Conservation (phyloP, 2,888 invertebrate genomes). For the Brachyptera risi region DNA sequence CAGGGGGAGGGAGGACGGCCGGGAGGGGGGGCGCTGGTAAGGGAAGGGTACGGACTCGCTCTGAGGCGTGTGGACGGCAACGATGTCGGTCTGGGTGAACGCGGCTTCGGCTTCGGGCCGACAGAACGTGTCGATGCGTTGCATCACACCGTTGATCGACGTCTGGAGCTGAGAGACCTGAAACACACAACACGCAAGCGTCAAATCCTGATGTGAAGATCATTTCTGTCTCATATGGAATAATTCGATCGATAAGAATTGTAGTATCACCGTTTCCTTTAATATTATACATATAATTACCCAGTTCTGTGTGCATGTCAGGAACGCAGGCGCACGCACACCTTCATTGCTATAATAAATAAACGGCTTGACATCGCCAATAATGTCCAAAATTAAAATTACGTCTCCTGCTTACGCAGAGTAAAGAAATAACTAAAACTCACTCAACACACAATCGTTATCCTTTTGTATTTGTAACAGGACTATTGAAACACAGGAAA, state of each 20-base stretch:
- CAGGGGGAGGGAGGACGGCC: slow-evolving; percentile 30
- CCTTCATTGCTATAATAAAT: too few relatives aligned
- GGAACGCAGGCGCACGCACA: too few relatives aligned
- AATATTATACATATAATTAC: too few relatives aligned
- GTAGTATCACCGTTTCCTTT: neutral
- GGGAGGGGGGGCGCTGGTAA: slow-evolving; percentile 22
- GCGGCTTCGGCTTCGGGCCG: slow-evolving; percentile 25
- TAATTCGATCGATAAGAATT: neutral
- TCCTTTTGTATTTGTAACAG: too few relatives aligned
- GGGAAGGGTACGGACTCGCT: slow-evolving; percentile 28
- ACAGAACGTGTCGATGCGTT: slow-evolving; percentile 57
- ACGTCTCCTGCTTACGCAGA: too few relatives aligned
- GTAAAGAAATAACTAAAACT: too few relatives aligned
- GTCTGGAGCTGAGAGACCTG: slow-evolving; percentile 75
- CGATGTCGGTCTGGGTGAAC: slow-evolving; percentile 73
- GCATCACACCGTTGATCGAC: slow-evolving; percentile 73
- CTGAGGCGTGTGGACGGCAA: slow-evolving; percentile 73
- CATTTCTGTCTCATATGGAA: neutral
- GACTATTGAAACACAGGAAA: too few relatives aligned
- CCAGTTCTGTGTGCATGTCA: too few relatives aligned
- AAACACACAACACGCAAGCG: neutral
- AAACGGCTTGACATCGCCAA: too few relatives aligned
- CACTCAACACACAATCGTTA: too few relatives aligned
- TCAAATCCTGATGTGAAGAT: neutral
- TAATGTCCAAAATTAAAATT: too few relatives aligned